Base-by-base conservation (phyloP, 92 coral and sea anemone genomes). In the Porites cylindrica region DNA sequence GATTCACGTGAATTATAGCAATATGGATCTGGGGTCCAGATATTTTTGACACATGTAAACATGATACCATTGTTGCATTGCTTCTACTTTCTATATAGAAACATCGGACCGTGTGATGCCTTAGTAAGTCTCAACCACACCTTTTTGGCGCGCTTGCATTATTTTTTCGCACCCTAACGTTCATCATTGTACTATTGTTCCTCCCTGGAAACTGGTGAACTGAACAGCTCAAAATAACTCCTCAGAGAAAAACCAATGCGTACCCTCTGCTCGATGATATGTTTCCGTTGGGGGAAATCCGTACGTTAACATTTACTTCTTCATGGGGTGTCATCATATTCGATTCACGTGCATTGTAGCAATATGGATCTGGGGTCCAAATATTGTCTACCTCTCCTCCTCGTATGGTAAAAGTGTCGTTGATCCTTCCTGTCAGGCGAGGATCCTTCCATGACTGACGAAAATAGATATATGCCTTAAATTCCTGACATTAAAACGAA, bases 351-450 rank as follows among this genome's bases (percentile, higher is more conserved):
- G 98, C 98, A 53, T 93, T 93, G n/a, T 88, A 86, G 59, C 98
- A 95, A 76, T 83, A 95, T 9, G 98, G 91, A 69, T 95, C 98
- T 24, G 98, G 98, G 16, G 70, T 83, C 98, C 98, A 95, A 1
- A 95, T 51, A 14, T 66, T 66, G 21, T 69, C 90, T 66, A 95
- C 91, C 70, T 90, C 98, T 6, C 78, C 87, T 1, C 96, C 96
- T 51, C 78, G 86, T 51, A 95, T 12, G 58, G 65, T 82, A 18
- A 93, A 32, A 2, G 92, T 73, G 9, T 75, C 73, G 76, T 95
- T 95, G 0, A 86, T 60, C 59, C 87, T 76, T 16, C 92, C 90
- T 7, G 87, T 83, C 51, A 95, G 86, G 11, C 98, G 93, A 16
- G 83, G 29, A 78, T 95, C 98, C 1, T 59, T 81, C 98, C 98